Evolutionary conservation across 2,888 invertebrate species (phyloP).

Genomic region (Prenolepis imparis): DNA sequence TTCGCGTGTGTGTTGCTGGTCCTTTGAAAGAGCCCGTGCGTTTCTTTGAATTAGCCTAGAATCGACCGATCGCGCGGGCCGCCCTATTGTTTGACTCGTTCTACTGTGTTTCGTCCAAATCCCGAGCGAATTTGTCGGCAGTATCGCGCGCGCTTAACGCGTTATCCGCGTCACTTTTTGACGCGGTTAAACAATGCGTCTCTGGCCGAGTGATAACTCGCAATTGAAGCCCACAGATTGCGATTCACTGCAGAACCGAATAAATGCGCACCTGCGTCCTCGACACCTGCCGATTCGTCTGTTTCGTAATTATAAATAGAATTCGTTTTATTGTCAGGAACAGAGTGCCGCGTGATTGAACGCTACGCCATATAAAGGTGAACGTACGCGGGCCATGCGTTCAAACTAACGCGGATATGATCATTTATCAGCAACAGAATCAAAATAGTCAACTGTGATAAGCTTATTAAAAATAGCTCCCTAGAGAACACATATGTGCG

Average conservation of each 20-base stretch:
- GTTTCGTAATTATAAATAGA: conserved; percentile 74
- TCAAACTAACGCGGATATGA: neutral
- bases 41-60: conserved; percentile 30
- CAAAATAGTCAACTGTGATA: neutral
- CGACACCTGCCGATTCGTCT: conserved; percentile 32
- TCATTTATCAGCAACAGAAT: neutral
- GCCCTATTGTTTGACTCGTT: conserved; percentile 52
- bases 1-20: conserved; percentile 19
- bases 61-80: conserved; percentile 29
- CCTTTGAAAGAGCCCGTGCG: neutral
- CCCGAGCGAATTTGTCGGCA: conserved; percentile 58
- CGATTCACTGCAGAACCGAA: conserved; percentile 69
- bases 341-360: conserved; percentile 66
- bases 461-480: neutral
- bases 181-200: conserved; percentile 63
- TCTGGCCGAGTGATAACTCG: conserved; percentile 69
- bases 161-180: conserved; percentile 67
- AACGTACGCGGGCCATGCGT: conserved; percentile 30
- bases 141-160: conserved; percentile 60
- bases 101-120: conserved; percentile 52
- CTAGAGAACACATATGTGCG: neutral
- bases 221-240: conserved; percentile 68
- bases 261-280: conserved; percentile 73
- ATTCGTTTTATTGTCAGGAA: conserved; percentile 73
- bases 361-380: conserved; percentile 59